Base-by-base conservation (phyloP, 1,140 invertebrate species). In the Heliothis subflexa region DNA sequence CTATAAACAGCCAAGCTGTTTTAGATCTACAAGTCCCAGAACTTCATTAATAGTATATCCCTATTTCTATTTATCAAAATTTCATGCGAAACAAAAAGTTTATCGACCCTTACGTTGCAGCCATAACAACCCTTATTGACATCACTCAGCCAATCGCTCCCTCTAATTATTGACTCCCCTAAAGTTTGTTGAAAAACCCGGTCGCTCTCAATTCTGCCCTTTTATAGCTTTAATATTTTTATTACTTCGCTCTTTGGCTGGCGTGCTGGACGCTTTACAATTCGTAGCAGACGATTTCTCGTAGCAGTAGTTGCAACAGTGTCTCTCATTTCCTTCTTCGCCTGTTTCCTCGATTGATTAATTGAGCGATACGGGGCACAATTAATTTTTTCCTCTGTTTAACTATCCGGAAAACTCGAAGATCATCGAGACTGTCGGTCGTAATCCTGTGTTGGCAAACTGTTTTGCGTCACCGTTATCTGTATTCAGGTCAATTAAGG, bases 161-260 rank as follows among this genome's bases (percentile, higher is more conserved):
- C 93, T 91, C 88, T 90, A 91, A 92, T 93, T 94, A 91, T 90
- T 89, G 83, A 87, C 91, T 91, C 91, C 93, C 91, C 90, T 90
- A 91, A 90, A 90, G 83, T 94, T 91, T 84, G 82, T 91, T 86
- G 82, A 88, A 91, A 80, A 87, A 89, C 88, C 79, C 82, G 79
- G 64, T 85, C 85, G 83, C 85, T 89, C 86, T 85, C 85, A 81
- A 88, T 88, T 87, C 84, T 75, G 78, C 84, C 78, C 83, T 88
- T 87, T 89, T 86, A 89, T 87, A 83, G 86, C 86, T 88, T 82
- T 86, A 86, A 89, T 93, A 89, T 89, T 91, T 90, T 89, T 91
- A 91, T 88, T 86, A 81, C 81, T 81, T 68, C 57, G 21, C 79
- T 70, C 54, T 77, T 49, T 74, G n/a, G 79, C 77, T 78, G 79